phyloP scores from a whole-genome alignment of 2,797 vertebrate genomes.

The Pseudocheirus occidentalis region DNA sequence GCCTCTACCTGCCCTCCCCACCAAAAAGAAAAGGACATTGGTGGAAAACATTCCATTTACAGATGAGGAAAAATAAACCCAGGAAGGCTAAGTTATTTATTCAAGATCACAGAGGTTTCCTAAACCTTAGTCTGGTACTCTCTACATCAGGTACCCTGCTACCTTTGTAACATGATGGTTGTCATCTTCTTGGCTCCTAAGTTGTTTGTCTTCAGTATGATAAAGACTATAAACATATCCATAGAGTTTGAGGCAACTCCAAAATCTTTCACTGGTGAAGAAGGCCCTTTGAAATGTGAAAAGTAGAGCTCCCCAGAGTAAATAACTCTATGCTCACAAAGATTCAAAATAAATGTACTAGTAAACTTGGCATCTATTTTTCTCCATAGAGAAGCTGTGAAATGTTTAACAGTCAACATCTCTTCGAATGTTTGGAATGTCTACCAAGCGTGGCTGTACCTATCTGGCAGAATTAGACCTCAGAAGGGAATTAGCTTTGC shows the following conservation, averaged over 20 bases:
- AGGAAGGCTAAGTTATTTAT: background rate
- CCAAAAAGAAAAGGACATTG: background rate
- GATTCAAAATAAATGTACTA: constrained; percentile 37
- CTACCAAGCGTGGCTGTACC: constrained; percentile 24
- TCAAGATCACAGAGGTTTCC: background rate
- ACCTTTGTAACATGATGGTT: background rate
- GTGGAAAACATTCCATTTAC: background rate
- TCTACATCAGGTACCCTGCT: background rate
- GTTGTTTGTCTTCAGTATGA: background rate
- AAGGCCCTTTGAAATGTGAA: constrained; percentile 55
- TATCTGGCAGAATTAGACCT: constrained; percentile 42
- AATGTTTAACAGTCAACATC: constrained; percentile 57
- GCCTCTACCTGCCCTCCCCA: too few relatives aligned
- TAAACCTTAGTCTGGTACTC: background rate
- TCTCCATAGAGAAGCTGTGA: constrained; percentile 51
- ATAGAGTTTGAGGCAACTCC: constrained; percentile 31
- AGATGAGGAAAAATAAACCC: background rate
- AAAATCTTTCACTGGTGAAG: constrained; percentile 49
- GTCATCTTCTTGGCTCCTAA: background rate
- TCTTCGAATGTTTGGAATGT: constrained; percentile 38
- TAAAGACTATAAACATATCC: background rate
- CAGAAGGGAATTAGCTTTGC: constrained; percentile 55
- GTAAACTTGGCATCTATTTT: constrained; percentile 42
- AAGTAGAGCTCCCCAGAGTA: constrained; percentile 42
- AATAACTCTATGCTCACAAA: constrained; percentile 48